Base-by-base conservation (phyloP, 1,140 invertebrate species). In the Fopius arisanus region DNA sequence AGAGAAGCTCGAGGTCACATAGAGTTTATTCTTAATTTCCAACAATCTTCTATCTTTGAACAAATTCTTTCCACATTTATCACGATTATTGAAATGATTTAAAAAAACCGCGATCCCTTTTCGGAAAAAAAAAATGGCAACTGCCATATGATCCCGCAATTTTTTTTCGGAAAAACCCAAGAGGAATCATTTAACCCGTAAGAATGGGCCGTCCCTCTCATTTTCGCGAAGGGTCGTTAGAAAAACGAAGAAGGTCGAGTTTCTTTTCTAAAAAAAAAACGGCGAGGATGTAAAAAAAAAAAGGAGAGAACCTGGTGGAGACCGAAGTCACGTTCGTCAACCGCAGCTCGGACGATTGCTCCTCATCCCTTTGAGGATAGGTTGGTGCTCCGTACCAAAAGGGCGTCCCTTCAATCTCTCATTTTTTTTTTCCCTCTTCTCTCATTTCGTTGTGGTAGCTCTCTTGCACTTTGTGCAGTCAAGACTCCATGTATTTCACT, bases 261-360 rank as follows among this genome's bases (percentile, higher is more conserved):
- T 79, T 74, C 41, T 71, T 72, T 70, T 76, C 16, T 10, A 54
- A 16, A 70, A 40, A 65, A 66, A 62, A 21, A 70, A 28, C 16
- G 67, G 66, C 43, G 66, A 70, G 28, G 31, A 74, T 68, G 69
- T 54, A 67, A 69, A 59, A 59, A n/a, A n/a, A n/a, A n/a, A n/a
- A n/a, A n/a, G n/a, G n/a, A n/a, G n/a, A n/a, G n/a, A n/a, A 59
- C 9, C 10, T 10, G 67, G 19, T 54, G 72, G 74, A 77, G 78
- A 80, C 75, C 77, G 78, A 74, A 81, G 80, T 81, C 80, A 81
- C 79, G 78, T 81, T 81, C 78, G 75, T 78, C 78, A 81, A 80
- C 80, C 77, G 77, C 78, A 80, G 37, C 40, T 78, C 75, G 70
- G 54, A 51, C 72, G 77, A 80, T 81, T 80, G 74, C 79, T 65